phyloP scores from a whole-genome alignment of 2,888 invertebrate species.

The Drosophila mimica region DNA sequence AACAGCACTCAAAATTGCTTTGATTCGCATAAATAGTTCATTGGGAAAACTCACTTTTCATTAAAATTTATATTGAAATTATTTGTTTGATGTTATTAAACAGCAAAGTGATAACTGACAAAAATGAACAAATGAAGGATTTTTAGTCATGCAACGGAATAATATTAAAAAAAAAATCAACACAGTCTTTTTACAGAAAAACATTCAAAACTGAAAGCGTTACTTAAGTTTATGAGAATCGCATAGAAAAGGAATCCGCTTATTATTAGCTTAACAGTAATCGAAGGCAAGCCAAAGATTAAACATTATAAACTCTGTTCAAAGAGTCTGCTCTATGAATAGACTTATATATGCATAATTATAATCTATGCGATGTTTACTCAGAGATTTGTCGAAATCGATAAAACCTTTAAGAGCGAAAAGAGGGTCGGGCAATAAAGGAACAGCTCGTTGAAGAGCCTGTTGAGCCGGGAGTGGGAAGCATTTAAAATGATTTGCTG shows the following conservation, averaged over 20 bases:
- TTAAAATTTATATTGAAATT: not conserved
- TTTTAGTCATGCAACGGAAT: not conserved
- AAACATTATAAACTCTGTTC: not conserved
- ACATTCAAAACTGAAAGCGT: not conserved
- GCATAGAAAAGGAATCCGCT: not conserved
- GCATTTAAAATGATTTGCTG: constrained; percentile 64
- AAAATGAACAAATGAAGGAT: not conserved
- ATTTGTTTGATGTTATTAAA: constrained; percentile 3
- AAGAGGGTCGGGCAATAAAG: constrained; percentile 2
- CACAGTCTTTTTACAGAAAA: no score
- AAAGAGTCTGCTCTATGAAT: not conserved
- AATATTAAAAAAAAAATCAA: not conserved
- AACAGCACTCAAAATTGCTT: constrained; percentile 15
- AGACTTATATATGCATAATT: not conserved
- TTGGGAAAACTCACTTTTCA: not conserved
- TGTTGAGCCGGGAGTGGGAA: not conserved
- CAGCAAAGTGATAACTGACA: not conserved
- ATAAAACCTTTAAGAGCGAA: not conserved
- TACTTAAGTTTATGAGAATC: not conserved
- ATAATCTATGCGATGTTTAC: not conserved
- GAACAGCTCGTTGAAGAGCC: constrained; percentile 21
- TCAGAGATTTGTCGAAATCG: not conserved
- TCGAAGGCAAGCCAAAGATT: not conserved
- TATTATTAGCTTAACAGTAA: not conserved
- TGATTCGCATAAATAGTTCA: constrained; percentile 6